phyloP scores from a whole-genome alignment of 2,888 invertebrate species.

The Agrilus cyanescens region DNA sequence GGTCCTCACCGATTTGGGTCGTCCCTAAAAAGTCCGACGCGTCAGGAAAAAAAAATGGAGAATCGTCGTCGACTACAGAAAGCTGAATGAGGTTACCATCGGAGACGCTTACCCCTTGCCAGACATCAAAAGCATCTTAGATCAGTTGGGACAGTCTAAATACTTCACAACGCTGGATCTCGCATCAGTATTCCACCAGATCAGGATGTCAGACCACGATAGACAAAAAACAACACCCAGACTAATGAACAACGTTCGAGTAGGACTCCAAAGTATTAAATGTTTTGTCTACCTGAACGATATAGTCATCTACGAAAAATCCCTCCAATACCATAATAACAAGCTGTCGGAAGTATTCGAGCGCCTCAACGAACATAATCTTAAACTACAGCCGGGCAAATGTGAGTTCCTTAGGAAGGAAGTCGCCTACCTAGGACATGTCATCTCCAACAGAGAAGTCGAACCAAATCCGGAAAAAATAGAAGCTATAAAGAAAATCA shows the following conservation, averaged over 20 bases:
- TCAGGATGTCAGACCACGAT: conserved; percentile 9
- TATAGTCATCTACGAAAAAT: too few species aligned
- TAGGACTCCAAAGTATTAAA: too few species aligned
- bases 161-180: conserved; percentile 25
- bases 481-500: too few species aligned
- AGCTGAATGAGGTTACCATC: conserved; percentile 25
- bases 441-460: not conserved
- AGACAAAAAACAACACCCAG: conserved; percentile 5
- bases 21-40: too few species aligned
- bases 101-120: conserved; percentile 24
- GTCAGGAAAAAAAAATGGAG: conserved; percentile 19
- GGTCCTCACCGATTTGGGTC: conserved; percentile 14
- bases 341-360: too few species aligned
- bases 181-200: conserved; percentile 18
- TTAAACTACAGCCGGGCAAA: too few species aligned
- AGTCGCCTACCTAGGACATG: not conserved
- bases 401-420: not conserved
- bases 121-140: conserved; percentile 22
- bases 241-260: conserved; percentile 23
- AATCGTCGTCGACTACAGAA: conserved; percentile 27
- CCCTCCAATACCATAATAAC: too few species aligned
- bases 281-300: too few species aligned
- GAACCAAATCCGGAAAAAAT: not conserved
- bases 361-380: too few species aligned
- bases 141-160: conserved; percentile 20